Evolutionary conservation across 2,797 vertebrate genomes (phyloP).

Genomic region (Apogon talboti): DNA sequence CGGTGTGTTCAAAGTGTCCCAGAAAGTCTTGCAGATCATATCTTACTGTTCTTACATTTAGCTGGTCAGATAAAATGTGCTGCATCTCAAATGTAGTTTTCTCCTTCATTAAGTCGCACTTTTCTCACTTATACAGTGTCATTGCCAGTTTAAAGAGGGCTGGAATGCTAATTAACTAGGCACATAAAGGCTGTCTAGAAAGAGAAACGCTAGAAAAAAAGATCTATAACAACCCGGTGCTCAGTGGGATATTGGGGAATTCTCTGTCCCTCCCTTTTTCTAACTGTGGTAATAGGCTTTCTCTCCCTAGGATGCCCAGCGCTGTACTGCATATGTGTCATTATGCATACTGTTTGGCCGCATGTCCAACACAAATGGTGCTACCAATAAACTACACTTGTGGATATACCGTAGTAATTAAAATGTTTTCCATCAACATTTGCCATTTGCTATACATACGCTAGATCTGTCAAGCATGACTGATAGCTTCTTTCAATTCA

Average conservation of each 20-base stretch:
- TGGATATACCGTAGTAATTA: slow-evolving; percentile 49
- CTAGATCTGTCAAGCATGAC: slow-evolving; percentile 42
- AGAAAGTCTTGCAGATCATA: slow-evolving; percentile 27
- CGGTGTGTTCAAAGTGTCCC: slow-evolving; percentile 44
- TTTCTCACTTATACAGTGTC: slow-evolving; percentile 54
- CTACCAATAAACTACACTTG: slow-evolving; percentile 23
- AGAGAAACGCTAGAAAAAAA: slow-evolving; percentile 41
- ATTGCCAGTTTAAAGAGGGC: slow-evolving; percentile 56
- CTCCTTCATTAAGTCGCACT: slow-evolving; percentile 63
- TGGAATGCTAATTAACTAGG: slow-evolving; percentile 69
- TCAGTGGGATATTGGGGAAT: slow-evolving; percentile 62
- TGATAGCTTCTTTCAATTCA: slow-evolving; percentile 44
- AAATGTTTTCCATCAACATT: slow-evolving; percentile 42
- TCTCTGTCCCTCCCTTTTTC: slow-evolving; percentile 44
- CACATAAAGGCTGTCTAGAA: slow-evolving; percentile 62
- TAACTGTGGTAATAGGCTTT: slow-evolving; percentile 64
- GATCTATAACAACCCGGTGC: slow-evolving; percentile 59
- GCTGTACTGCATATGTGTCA: slow-evolving; percentile 41
- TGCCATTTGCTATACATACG: slow-evolving; percentile 37
- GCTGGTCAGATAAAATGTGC: slow-evolving; percentile 43
- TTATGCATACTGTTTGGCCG: slow-evolving; percentile 37
- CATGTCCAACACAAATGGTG: slow-evolving; percentile 21
- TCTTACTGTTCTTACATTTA: slow-evolving; percentile 25
- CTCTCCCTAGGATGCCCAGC: slow-evolving; percentile 47
- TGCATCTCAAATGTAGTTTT: slow-evolving; percentile 54